Conservation (phyloP, 2,888 invertebrate genomes). For the Chaitophorus viminalis region DNA sequence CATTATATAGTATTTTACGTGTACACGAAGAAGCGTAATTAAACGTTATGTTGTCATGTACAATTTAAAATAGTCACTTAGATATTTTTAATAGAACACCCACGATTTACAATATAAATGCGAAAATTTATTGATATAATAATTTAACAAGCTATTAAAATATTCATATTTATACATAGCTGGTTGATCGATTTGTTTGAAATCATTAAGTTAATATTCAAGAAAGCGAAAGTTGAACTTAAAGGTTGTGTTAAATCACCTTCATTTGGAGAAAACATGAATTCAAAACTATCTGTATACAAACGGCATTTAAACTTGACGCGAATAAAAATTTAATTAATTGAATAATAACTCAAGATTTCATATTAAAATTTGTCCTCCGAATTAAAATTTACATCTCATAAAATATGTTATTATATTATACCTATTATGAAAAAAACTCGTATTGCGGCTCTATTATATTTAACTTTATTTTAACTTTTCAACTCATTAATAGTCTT, state of each 20-base stretch:
- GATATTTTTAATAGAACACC: background rate
- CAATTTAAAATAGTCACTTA: background rate
- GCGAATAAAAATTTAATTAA: too few species aligned
- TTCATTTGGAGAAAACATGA: too few species aligned
- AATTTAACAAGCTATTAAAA: background rate
- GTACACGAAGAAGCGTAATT: background rate
- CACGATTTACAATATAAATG: background rate
- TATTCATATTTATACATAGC: background rate
- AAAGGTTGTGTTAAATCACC: background rate
- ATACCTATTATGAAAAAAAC: too few species aligned
- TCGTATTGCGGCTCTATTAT: too few species aligned
- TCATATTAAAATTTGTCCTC: too few species aligned
- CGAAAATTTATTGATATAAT: background rate
- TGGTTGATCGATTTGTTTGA: background rate
- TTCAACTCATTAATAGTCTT: too few species aligned
- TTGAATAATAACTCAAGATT: too few species aligned
- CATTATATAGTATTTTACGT: background rate
- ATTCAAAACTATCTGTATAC: too few species aligned
- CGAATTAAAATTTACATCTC: too few species aligned
- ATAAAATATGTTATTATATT: too few species aligned
- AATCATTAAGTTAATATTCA: background rate
- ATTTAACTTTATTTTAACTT: too few species aligned
- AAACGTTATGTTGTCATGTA: background rate
- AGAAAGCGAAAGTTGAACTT: background rate
- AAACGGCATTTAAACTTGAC: too few species aligned